A percentile compares a stretch with the other conserved stretches of the same genome.
phyloP scores from a whole-genome alignment of 1,140 invertebrate species.

The Brachionus paranguensis region DNA sequence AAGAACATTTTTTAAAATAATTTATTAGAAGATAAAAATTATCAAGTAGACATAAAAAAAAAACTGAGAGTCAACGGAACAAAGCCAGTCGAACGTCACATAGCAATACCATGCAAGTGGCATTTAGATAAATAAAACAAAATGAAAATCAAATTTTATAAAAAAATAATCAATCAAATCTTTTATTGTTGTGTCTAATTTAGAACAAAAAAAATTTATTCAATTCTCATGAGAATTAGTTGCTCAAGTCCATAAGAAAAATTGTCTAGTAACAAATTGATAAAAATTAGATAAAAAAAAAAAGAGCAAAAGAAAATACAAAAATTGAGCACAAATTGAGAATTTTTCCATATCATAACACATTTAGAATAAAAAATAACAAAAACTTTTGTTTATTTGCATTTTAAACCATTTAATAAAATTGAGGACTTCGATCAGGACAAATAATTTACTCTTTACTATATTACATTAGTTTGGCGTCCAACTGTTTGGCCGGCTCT shows the following conservation, averaged over 20 bases:
- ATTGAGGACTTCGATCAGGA: conserved; percentile 11
- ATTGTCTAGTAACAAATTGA: neutral
- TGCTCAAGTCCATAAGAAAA: neutral
- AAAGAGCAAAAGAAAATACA: neutral
- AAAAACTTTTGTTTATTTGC: neutral
- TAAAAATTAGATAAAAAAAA: neutral
- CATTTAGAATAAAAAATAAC: neutral
- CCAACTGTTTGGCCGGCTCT: neutral
- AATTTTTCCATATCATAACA: neutral
- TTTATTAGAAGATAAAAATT: neutral
- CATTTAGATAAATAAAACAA: neutral
- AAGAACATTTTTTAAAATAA: neutral
- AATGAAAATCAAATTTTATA: neutral
- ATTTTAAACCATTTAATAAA: neutral
- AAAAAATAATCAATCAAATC: neutral
- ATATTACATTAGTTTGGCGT: neutral
- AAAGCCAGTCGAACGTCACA: neutral
- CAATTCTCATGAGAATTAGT: neutral
- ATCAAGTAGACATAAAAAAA: neutral
- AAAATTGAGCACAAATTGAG: neutral
- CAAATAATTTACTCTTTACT: conserved; percentile 8
- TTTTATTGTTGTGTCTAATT: neutral
- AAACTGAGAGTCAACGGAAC: neutral
- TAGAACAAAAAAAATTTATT: neutral
- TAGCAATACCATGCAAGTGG: neutral